Base-by-base conservation (phyloP, 2,797 vertebrate genomes). In the Tauraco hartlaubi region DNA sequence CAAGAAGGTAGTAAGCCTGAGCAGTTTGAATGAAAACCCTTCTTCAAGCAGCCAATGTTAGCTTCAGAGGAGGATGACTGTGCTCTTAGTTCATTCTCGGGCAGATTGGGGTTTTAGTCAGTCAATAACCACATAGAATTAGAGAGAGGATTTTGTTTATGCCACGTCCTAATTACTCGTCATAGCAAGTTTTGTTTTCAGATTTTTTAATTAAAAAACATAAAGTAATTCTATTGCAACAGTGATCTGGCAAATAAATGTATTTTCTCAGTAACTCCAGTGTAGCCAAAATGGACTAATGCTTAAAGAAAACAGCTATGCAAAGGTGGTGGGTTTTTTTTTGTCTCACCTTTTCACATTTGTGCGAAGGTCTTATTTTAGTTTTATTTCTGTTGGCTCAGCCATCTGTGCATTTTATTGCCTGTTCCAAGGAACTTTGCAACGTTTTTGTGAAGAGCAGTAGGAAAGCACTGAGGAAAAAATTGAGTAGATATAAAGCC, bases 351-450 rank as follows among this genome's bases (percentile, higher is more conserved):
- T 92, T 92, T 86, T 69, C 3, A 37, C 66, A 69, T 94, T 90
- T 81, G 33, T 67, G 39, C 1, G 11, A 90, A 84, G 76, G 69
- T 82, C 85, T 95, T 92, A 58, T 92, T 95, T 91, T 88, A 86
- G 85, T 81, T 92, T 94, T 88, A 81, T 73, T 94, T 94, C 82
- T 84, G 39, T 94, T 81, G 82, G 31, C 80, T 92, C 71, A 86
- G 66, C 79, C 76, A 76, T 76, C 79, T 90, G 76, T 94, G 88
- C 35, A n/a, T 92, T 96, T 96, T 94, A 95, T 92, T 94, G 73
- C 48, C 44, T 76, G 15, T 88, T 96, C 88, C 92, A 48, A 73
- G 66, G 73, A 92, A 91, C 79, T 96, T 94, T 67, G 82, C 62
- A 72, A 25, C 76, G 66, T 78, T 94, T 92, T 90, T 71, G 87